A percentile compares a stretch with the other conserved stretches of the same genome.
These are phyloP conservation scores for Exephanes ischioxanthus DNA, from an alignment of 2,888 invertebrate genomes.

Conservation along the genomic window DNA sequence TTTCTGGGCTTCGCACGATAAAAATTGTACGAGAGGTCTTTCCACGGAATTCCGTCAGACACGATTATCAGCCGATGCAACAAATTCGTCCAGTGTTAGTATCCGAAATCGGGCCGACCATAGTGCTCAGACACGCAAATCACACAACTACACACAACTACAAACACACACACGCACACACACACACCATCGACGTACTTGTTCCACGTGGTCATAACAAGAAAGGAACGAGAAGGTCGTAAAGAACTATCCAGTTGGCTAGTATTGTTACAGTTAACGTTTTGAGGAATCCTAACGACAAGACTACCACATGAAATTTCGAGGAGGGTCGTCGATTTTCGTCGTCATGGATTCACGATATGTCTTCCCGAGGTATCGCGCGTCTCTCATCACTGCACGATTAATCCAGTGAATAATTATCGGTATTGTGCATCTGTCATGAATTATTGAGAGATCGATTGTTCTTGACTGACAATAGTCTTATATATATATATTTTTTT, in stretches of 20 bases:
- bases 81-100: slow-evolving; percentile 44
- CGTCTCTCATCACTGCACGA: slow-evolving; percentile 19
- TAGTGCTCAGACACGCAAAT: not conserved
- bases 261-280: slow-evolving; percentile 2
- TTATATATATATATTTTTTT: too few species aligned
- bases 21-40: slow-evolving; percentile 42
- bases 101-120: slow-evolving; percentile 8
- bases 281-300: not conserved
- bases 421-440: not conserved
- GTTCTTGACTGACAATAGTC: not conserved
- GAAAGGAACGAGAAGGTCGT: not conserved
- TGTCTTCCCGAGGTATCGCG: slow-evolving; percentile 50
- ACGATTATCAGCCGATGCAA: slow-evolving; percentile 31
- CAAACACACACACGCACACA: not conserved
- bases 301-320: not conserved
- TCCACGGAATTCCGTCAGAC: not conserved
- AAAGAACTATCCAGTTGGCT: not conserved
- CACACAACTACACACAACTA: not conserved
- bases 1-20: slow-evolving; percentile 90
- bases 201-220: not conserved
- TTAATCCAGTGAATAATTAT: slow-evolving; percentile 16
- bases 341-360: slow-evolving; percentile 33
- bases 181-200: not conserved
- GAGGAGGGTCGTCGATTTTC: not conserved
- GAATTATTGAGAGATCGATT: not conserved